Percentiles rank a stretch among this genome's conserved stretches.
phyloP scores from a whole-genome alignment of 2,888 invertebrate genomes.

The Smittia aterrima region DNA sequence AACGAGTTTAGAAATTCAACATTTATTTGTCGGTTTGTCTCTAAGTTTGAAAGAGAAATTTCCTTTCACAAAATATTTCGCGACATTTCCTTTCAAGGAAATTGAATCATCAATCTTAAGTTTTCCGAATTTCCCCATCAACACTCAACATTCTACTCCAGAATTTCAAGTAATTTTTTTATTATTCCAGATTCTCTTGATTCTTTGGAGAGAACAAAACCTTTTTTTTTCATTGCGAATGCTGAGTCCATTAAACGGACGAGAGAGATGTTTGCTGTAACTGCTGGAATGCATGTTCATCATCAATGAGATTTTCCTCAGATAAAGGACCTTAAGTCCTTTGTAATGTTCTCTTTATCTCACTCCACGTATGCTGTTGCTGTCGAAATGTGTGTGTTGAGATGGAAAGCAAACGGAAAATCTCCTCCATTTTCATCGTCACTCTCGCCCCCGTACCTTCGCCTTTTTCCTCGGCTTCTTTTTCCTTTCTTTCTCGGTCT shows the following conservation, averaged over 20 bases:
- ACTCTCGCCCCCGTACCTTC: conserved; percentile 15
- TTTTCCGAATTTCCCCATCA: too few relatives aligned
- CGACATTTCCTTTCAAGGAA: too few relatives aligned
- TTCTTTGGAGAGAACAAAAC: neutral
- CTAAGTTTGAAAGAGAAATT: too few relatives aligned
- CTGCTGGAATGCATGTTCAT: conserved; percentile 5
- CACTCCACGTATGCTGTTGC: neutral
- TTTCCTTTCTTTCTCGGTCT: conserved; percentile 8
- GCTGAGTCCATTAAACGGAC: neutral
- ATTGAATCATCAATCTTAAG: too few relatives aligned
- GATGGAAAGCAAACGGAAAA: neutral
- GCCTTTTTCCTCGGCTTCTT: neutral
- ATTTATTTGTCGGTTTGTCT: too few relatives aligned
- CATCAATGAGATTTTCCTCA: conserved; percentile 1
- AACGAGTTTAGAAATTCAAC: too few relatives aligned
- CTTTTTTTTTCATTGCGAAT: conserved; percentile 7
- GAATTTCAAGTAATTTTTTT: too few relatives aligned
- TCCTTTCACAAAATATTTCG: too few relatives aligned
- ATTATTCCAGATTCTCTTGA: too few relatives aligned
- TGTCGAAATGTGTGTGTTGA: neutral
- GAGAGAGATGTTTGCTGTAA: neutral
- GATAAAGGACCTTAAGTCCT: conserved; percentile 7
- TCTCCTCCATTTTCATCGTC: conserved; percentile 29
- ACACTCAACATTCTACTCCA: too few relatives aligned
- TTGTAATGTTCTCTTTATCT: conserved; percentile 11